phyloP scores from a whole-genome alignment of 2,888 invertebrate species.

The Leptinotarsa juncta region DNA sequence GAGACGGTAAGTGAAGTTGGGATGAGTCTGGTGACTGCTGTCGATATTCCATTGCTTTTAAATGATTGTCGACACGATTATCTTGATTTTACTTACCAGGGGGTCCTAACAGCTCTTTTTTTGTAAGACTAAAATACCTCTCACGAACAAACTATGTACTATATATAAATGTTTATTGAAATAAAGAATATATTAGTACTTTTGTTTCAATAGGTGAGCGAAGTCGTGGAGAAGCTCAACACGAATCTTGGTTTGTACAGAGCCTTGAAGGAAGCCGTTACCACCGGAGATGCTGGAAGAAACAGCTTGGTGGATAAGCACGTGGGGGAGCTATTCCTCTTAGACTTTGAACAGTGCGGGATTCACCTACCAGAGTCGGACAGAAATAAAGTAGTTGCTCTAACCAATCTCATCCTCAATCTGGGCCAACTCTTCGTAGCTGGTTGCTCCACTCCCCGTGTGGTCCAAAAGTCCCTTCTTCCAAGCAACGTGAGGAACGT shows the following conservation, averaged over 20 bases:
- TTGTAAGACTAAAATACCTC: too few species aligned
- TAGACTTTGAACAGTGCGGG: conserved; percentile 98
- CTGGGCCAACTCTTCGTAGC: conserved; percentile 87
- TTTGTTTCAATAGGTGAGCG: conserved; percentile 70
- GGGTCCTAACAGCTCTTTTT: too few species aligned
- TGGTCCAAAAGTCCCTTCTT: conserved; percentile 74
- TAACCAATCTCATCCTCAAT: conserved; percentile 85
- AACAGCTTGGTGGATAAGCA: conserved; percentile 83
- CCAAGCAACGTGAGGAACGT: conserved; percentile 79
- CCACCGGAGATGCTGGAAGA: conserved; percentile 75
- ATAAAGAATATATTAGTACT: too few species aligned
- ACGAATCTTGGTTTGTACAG: conserved; percentile 88
- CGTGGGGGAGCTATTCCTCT: conserved; percentile 89
- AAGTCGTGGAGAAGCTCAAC: conserved; percentile 96
- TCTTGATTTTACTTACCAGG: too few species aligned
- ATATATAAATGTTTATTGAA: too few species aligned
- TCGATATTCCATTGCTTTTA: too few species aligned
- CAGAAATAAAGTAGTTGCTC: conserved; percentile 79
- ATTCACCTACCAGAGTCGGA: conserved; percentile 88
- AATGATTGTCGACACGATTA: too few species aligned
- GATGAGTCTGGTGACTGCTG: too few species aligned
- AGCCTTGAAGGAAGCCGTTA: conserved; percentile 78
- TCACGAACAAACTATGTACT: too few species aligned
- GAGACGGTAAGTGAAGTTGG: conserved; percentile 87
- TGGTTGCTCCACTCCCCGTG: conserved; percentile 77